These are phyloP conservation scores for Morelia viridis DNA, from an alignment of 2,797 vertebrate genomes.

Conservation along the genomic window DNA sequence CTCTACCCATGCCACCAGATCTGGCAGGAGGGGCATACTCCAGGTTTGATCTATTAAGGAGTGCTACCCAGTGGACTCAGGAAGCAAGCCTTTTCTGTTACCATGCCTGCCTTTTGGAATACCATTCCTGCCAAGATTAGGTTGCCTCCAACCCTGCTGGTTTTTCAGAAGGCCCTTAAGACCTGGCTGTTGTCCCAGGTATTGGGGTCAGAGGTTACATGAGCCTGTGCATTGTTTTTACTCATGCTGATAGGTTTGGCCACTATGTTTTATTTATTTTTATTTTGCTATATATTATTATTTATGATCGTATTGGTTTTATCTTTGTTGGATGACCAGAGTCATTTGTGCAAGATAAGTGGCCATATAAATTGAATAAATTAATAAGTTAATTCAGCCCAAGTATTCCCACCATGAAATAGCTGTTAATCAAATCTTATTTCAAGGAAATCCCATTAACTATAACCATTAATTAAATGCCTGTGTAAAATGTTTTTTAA, in stretches of 20 bases:
- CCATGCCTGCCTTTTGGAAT: too few relatives aligned
- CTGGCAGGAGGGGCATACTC: background rate
- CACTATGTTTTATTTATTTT: background rate
- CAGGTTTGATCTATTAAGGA: background rate
- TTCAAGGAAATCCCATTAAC: constrained; percentile 47
- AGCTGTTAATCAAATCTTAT: constrained; percentile 54
- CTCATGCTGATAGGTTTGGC: background rate
- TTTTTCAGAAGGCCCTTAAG: background rate
- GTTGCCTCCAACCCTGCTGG: too few relatives aligned
- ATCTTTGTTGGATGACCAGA: background rate
- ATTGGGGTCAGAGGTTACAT: background rate
- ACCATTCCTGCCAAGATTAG: too few relatives aligned
- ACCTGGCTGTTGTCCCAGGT: background rate
- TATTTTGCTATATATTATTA: background rate
- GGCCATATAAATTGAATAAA: background rate
- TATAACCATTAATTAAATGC: constrained; percentile 40
- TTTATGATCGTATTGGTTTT: background rate
- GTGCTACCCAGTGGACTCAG: background rate
- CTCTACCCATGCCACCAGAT: background rate
- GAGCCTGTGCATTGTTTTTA: background rate
- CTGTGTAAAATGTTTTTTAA: constrained; percentile 36
- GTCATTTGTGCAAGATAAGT: background rate
- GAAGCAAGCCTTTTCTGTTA: too few relatives aligned
- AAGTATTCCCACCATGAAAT: constrained; percentile 48
- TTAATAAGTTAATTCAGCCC: constrained; percentile 46